phyloP scores from a whole-genome alignment of 2,113 vertebrate genomes.

The Tetrao urogallus region DNA sequence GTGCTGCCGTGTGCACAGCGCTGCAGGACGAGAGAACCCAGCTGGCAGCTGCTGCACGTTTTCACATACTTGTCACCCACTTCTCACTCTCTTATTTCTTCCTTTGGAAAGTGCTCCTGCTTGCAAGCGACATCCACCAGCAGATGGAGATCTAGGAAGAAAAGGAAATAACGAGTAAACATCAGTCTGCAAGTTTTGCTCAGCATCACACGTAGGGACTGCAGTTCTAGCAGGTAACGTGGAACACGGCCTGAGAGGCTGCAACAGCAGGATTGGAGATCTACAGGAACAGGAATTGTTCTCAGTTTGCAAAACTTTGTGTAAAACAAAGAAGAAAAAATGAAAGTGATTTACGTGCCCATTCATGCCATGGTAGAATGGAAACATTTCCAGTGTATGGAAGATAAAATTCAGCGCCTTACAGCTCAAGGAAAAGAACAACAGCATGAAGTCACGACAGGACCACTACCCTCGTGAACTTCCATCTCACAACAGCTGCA shows the following conservation, averaged over 20 bases:
- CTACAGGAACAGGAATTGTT: neutral
- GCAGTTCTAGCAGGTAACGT: neutral
- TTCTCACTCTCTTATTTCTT: slow-evolving; percentile 71
- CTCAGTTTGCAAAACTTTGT: neutral
- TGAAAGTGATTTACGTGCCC: neutral
- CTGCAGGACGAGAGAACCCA: slow-evolving; percentile 6
- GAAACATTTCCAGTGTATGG: neutral
- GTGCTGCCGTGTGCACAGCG: slow-evolving; percentile 24
- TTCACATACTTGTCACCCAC: slow-evolving; percentile 49
- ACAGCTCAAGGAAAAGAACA: neutral
- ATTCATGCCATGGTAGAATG: neutral
- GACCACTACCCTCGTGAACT: neutral
- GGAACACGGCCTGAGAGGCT: neutral
- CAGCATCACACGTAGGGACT: neutral
- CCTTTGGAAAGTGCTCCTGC: slow-evolving; percentile 63
- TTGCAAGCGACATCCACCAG: slow-evolving; percentile 77
- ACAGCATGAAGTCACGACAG: neutral
- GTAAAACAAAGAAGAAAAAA: neutral
- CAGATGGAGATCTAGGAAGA: slow-evolving; percentile 78
- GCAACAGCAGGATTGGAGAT: neutral
- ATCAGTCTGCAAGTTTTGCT: neutral
- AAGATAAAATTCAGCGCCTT: neutral
- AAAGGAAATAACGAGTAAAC: slow-evolving; percentile 35
- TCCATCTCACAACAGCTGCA: neutral
- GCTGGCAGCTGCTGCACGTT: slow-evolving; percentile 66